Base-by-base conservation (phyloP, 2,888 invertebrate species). In the Margaritifera margaritifera region DNA sequence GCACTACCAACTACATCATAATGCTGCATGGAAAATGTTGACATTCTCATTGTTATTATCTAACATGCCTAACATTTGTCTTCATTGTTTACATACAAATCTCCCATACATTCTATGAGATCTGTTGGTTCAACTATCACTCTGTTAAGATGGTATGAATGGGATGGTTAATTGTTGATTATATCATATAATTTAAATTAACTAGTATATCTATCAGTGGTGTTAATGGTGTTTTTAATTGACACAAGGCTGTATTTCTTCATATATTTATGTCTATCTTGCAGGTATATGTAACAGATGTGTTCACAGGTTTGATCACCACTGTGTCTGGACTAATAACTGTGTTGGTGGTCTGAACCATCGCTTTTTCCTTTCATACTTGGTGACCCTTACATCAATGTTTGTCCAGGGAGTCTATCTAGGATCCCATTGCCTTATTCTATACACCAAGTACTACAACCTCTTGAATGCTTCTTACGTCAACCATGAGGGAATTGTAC, bases 281-380 rank as follows among this genome's bases (percentile, higher is more conserved):
- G 2, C 80, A 89, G 89, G 83, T 66, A 77, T 85, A 6, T 87
- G 86, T 75, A 81, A 89, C 72, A 74, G 78, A 52, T 89, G 89
- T 80, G 81, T 89, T 6, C 83, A 85, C 71, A 83, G 87, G 24
- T 89, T 88, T 81, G 89, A 89, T 71, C 89, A 89, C 68, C 89
- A 88, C 75, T 89, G 89, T 77, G 80, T 87, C 22, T 89, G 89
- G 89, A 88, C 88, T 24, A 88, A 88, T 75, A 88, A 86, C 76
- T 86, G 86, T 75, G 85, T 89, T 8, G 89, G 88, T n/a, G 88
- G 82, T 4, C 75, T 83, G n/a, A 89, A 88, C 72, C 82, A 86
- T 66, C 80, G 84, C 31, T 87, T 82, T 75, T 89, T 89, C 77
- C 66, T 89, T 5, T 62, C 79, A 50, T 87, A 89, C 68, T 84